phyloP scores from a whole-genome alignment of 2,888 invertebrate genomes.

The Thyatira batis region DNA sequence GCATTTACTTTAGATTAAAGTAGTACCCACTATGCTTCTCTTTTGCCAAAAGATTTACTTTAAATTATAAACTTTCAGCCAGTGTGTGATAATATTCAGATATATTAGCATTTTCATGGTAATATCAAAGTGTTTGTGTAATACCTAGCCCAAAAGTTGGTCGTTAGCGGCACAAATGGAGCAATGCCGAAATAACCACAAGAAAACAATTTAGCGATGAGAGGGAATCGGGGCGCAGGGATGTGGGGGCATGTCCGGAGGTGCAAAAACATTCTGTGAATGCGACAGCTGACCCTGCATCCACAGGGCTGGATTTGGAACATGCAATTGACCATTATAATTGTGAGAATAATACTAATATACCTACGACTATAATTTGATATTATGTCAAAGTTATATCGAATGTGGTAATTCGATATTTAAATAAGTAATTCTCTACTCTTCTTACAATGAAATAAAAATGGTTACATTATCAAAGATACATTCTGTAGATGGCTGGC shows the following conservation, averaged over 20 bases:
- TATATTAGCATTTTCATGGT: not conserved
- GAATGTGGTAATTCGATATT: too few relatives aligned
- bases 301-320: constrained; percentile 47
- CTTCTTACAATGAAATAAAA: too few relatives aligned
- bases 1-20: too few relatives aligned
- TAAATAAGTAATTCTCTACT: too few relatives aligned
- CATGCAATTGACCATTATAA: not conserved
- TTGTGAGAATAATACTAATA: not conserved
- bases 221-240: constrained; percentile 33
- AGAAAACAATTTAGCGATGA: constrained; percentile 73
- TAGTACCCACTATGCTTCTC: too few relatives aligned
- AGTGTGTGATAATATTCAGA: too few relatives aligned
- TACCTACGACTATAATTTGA: not conserved
- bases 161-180: constrained; percentile 51
- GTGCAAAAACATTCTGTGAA: constrained; percentile 74
- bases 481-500: too few relatives aligned
- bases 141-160: constrained; percentile 22
- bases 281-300: constrained; percentile 68
- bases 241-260: constrained; percentile 35
- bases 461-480: too few relatives aligned
- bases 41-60: too few relatives aligned
- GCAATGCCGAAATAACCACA: constrained; percentile 47
- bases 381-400: too few relatives aligned
- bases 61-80: too few relatives aligned
- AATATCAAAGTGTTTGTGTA: not conserved